Evolutionary conservation across 2,797 vertebrate genomes (phyloP), one percentile per base, ranked within the genome.

Genomic region (Ispidina picta): DNA sequence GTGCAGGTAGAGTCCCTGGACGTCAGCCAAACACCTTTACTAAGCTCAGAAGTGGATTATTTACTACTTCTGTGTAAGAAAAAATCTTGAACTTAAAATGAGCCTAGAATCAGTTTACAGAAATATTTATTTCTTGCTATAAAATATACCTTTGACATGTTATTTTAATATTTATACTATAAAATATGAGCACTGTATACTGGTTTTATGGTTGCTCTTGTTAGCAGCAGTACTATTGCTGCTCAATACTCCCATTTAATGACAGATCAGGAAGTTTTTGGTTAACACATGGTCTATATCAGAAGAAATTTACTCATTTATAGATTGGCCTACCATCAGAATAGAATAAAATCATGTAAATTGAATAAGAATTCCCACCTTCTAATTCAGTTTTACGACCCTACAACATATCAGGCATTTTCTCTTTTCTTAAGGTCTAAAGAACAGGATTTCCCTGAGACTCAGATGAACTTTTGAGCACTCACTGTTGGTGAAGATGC

Each of bases 21-120:
- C 85, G 72, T 71, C 43, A 79, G 15, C 56, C 83, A 92, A 84
- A 80, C 56, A 51, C 29, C 43, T 83, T 77, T 52, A 74, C 18
- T 90, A 68, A 33, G 20, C 54, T 93, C 66, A 69, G 72, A 93
- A 80, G 14, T 81, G 4, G 21, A 85, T 95, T 94, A 94, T 95
- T 93, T 97, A 90, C 80, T 95, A 90, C 88, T 90, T 84, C 19
- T 76, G 8, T 33, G 54, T 92, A 90, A 59, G 22, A 90, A 93
- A 90, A 87, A 87, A 75, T 49, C 92, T 39, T 72, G 13, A 90
- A 83, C 43, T 88, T 70, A 39, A 78, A 87, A 71, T n/a, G 5
- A 87, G 60, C 33, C 12, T n/a, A 43, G 15, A 15, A 70, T 66
- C 6, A 0, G 9, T 66, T 81, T 52, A 44, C 19, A 59, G 25